phyloP scores from a whole-genome alignment of 1,140 invertebrate genomes.

The Saccostrea cuccullata region DNA sequence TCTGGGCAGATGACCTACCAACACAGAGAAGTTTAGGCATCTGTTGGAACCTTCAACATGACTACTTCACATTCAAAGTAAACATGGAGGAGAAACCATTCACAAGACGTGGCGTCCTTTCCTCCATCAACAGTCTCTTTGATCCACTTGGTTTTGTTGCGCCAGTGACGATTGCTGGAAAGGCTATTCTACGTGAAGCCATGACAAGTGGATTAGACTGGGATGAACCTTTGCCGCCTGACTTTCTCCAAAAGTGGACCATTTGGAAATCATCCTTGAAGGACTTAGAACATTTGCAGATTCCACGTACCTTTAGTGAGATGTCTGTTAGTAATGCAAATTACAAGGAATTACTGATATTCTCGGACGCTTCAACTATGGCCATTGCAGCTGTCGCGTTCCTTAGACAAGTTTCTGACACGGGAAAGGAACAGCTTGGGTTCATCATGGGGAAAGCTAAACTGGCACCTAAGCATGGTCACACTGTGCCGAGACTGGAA shows the following conservation, averaged over 20 bases:
- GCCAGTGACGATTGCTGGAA: conserved; percentile 47
- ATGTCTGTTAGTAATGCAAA: background rate
- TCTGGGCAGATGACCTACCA: no score
- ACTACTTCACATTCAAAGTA: conserved; percentile 21
- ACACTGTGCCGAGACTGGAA: no score
- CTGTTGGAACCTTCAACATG: conserved; percentile 35
- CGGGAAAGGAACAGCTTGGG: no score
- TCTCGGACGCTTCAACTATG: conserved; percentile 41
- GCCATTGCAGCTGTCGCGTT: no score
- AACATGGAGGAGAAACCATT: conserved; percentile 36
- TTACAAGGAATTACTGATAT: conserved; percentile 54
- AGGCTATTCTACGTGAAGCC: no score
- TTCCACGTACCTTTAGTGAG: no score
- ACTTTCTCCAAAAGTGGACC: conserved; percentile 22
- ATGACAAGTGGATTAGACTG: no score
- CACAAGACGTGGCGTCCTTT: conserved; percentile 52
- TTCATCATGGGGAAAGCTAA: no score
- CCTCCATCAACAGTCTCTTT: conserved; percentile 44
- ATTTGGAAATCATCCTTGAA: conserved; percentile 40
- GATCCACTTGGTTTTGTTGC: conserved; percentile 58
- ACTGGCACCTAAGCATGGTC: no score
- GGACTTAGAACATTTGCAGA: background rate
- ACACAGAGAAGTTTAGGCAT: no score
- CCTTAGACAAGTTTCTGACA: no score
- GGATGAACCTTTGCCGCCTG: no score